Evolutionary conservation across 2,113 vertebrate genomes (phyloP).

Genomic region (Tapirus terrestris): DNA sequence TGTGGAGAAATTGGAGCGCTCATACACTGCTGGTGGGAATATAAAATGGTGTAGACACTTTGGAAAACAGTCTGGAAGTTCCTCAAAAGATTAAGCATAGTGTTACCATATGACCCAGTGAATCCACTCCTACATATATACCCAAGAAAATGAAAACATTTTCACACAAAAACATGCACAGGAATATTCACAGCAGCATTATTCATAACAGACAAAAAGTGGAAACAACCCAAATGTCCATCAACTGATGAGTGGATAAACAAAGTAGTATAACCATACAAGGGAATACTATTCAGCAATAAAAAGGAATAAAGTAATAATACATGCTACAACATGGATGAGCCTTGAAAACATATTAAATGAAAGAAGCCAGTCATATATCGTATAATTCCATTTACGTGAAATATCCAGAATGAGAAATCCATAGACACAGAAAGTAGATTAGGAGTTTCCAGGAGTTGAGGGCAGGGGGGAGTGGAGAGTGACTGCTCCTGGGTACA

Average conservation of each 20-base stretch:
- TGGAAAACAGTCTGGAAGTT: background rate
- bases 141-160: background rate
- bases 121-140: background rate
- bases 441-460: background rate
- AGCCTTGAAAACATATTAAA: background rate
- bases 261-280: background rate
- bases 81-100: background rate
- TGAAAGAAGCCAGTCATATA: background rate
- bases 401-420: background rate
- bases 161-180: background rate
- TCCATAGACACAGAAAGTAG: background rate
- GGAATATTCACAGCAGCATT: background rate
- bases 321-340: background rate
- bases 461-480: background rate
- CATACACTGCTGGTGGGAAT: background rate
- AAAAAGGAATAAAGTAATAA: background rate
- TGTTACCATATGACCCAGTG: background rate
- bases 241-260: background rate
- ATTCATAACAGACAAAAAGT: background rate
- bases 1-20: background rate
- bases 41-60: background rate
- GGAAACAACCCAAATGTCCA: background rate
- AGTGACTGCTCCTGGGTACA: background rate
- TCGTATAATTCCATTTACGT: background rate
- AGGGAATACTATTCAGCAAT: background rate